phyloP scores from a whole-genome alignment of 2,888 invertebrate species.

The Ennomos erosarius region DNA sequence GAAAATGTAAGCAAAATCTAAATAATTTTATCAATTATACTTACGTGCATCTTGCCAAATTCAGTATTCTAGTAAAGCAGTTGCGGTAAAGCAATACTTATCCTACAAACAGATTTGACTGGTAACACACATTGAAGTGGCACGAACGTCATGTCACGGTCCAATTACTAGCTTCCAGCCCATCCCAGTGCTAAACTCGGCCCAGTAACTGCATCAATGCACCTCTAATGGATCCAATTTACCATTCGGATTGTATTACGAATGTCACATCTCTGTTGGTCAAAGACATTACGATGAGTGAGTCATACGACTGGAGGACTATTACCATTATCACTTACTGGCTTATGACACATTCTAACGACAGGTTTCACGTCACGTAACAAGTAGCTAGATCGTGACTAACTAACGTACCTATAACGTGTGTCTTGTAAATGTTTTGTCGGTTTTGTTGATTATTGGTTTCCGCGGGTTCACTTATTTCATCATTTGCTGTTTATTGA shows the following conservation, averaged over 20 bases:
- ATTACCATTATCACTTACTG: slow-evolving; percentile 2
- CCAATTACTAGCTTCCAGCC: slow-evolving; percentile 16
- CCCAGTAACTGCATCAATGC: slow-evolving; percentile 20
- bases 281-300: slow-evolving; percentile 7
- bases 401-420: slow-evolving; percentile 6
- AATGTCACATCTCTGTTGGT: slow-evolving; percentile 5
- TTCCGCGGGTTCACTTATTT: neutral
- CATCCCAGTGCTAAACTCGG: neutral
- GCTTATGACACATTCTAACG: slow-evolving; percentile 12
- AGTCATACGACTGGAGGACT: slow-evolving; percentile 5
- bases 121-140: no score
- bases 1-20: no score
- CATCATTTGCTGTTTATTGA: no score
- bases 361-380: slow-evolving; percentile 21
- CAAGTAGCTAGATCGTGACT: slow-evolving; percentile 18
- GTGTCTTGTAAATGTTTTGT: slow-evolving; percentile 2
- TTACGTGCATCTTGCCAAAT: no score
- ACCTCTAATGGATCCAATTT: slow-evolving; percentile 21
- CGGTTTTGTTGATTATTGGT: slow-evolving; percentile 11
- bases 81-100: no score
- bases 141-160: slow-evolving; percentile 14
- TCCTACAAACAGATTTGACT: no score
- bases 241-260: slow-evolving; percentile 3
- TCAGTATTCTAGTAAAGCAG: no score
- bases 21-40: no score